phyloP scores from a whole-genome alignment of 1,140 invertebrate species.

The Drosophila triauraria region DNA sequence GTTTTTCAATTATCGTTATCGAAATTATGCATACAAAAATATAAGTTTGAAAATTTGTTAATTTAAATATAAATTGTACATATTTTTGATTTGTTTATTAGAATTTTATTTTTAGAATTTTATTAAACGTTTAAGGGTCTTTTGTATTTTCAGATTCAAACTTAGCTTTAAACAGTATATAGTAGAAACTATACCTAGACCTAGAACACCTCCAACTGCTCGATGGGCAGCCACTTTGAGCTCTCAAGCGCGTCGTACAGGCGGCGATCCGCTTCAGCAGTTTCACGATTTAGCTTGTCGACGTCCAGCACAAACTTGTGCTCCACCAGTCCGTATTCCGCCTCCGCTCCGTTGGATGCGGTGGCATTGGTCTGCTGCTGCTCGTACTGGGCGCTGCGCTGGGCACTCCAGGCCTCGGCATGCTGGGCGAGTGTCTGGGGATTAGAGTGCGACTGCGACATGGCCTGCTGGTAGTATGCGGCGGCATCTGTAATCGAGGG shows the following conservation, averaged over 20 bases:
- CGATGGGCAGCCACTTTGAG: conserved; percentile 91
- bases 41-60: background rate
- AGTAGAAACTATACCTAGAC: background rate
- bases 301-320: conserved; percentile 90
- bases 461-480: conserved; percentile 80
- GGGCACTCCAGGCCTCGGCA: conserved; percentile 82
- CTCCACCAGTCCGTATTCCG: conserved; percentile 86
- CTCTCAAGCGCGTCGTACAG: conserved; percentile 93
- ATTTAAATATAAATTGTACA: background rate
- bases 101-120: background rate
- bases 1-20: conserved; percentile 1
- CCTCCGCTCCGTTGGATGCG: conserved; percentile 56
- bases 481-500: conserved; percentile 80
- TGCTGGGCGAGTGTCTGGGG: conserved; percentile 77
- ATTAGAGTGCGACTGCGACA: conserved; percentile 79
- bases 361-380: conserved; percentile 56
- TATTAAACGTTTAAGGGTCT: too few relatives aligned
- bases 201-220: conserved; percentile 86
- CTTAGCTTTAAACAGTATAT: conserved; percentile 2
- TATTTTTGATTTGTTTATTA: background rate
- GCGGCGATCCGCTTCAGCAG: conserved; percentile 90
- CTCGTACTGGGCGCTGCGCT: conserved; percentile 76
- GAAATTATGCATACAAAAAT: background rate
- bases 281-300: conserved; percentile 91
- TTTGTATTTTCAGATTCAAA: conserved; percentile 13